Evolutionary conservation across 2,888 invertebrate genomes (phyloP), one percentile per base, ranked within the genome.

Genomic region (Parnassius apollo): DNA sequence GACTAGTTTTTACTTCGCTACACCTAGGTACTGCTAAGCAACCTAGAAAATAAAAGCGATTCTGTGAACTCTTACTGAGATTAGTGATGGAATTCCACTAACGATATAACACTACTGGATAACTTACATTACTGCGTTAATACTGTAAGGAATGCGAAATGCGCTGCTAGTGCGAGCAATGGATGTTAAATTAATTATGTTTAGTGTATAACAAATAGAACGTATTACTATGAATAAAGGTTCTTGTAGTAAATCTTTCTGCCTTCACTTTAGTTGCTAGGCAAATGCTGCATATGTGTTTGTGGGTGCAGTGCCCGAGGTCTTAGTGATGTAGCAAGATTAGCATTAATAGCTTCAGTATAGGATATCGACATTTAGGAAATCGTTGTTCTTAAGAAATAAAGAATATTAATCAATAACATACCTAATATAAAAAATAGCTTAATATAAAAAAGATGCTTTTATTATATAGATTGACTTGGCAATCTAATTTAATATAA

Each of bases 251-350:
- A 83, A 82, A 88, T 88, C 82, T 83, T 81, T 84, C 82, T 86
- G 88, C 88, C 85, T 88, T 86, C 86, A 86, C 85, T 86, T 85
- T 75, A 68, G 90, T 90, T 89, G 88, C 89, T 85, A 90, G 74
- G 85, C 83, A 76, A 77, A 72, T 12, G 61, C 42, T 74, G 68
- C 67, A 76, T 42, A 2, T 80, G 88, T 88, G 83, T 85, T 83
- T 2, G 88, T 83, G 87, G 80, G 87, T 86, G 86, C 85, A 87
- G 77, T 86, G 87, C 73, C 83, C 87, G 78, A 71, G 66, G 74
- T 68, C 64, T 50, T 80, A 84, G 83, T 72, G 83, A 64, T 71
- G 86, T 61, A 62, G 65, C 57, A 10, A 10, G 18, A 18, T 1
- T 44, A 10, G 57, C 62, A 25, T 45, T 57, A 68, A 69, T 69